Percentiles rank a stretch among this genome's conserved stretches.
These are phyloP conservation scores for Gorsachius goisagi DNA, from an alignment of 2,113 vertebrate species.

Conservation along the genomic window DNA sequence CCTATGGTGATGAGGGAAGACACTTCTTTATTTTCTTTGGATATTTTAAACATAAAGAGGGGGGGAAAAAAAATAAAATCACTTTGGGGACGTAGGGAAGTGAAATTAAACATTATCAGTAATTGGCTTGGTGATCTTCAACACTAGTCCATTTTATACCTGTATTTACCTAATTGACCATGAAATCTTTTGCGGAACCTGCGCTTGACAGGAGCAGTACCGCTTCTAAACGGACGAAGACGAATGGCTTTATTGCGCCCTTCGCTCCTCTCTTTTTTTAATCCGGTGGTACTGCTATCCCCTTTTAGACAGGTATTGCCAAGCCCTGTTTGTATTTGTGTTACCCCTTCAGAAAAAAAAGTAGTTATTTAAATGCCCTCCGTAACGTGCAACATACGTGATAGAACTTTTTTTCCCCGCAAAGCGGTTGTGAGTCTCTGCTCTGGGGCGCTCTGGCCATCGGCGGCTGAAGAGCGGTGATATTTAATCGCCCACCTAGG, in stretches of 20 bases:
- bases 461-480: neutral
- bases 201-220: conserved; percentile 51
- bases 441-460: neutral
- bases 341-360: neutral
- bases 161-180: conserved; percentile 80
- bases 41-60: conserved; percentile 43
- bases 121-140: conserved; percentile 77
- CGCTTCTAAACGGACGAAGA: conserved; percentile 72
- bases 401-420: neutral
- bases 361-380: neutral
- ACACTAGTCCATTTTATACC: conserved; percentile 72
- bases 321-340: conserved; percentile 35
- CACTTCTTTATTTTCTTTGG: conserved; percentile 40
- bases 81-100: conserved; percentile 68
- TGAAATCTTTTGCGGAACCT: conserved; percentile 76
- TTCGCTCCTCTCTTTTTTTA: conserved; percentile 46
- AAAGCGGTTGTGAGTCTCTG: neutral
- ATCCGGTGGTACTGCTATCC: conserved; percentile 26
- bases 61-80: neutral
- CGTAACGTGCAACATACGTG: fast-evolving
- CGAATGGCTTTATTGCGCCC: conserved; percentile 70
- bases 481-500: neutral
- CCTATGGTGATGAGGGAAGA: conserved; percentile 3
- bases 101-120: conserved; percentile 80
- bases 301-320: conserved; percentile 55